A percentile compares a stretch with the other conserved stretches of the same genome.
These are phyloP conservation scores for Nestor notabilis DNA, from an alignment of 2,113 vertebrate genomes.

Conservation along the genomic window DNA sequence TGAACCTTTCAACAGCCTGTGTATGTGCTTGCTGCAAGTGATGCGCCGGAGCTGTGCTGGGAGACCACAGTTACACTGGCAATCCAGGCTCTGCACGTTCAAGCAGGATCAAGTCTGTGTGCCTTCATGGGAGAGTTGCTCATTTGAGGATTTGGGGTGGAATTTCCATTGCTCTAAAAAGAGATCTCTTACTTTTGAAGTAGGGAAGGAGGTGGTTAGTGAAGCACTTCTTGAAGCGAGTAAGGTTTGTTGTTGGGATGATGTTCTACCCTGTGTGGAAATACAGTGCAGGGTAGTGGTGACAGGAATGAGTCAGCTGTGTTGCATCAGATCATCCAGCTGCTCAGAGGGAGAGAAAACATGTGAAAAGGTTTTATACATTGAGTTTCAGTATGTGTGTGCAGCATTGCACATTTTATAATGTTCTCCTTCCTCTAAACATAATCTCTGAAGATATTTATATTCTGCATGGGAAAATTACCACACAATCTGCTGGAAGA, in stretches of 20 bases:
- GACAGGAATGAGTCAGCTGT: neutral
- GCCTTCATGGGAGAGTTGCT: neutral
- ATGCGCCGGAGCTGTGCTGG: rapidly evolving
- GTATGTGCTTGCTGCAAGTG: rapidly evolving
- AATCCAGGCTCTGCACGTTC: rapidly evolving
- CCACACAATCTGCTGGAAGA: neutral
- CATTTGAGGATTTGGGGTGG: neutral
- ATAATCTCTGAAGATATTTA: neutral
- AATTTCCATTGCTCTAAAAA: neutral
- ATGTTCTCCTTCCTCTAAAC: neutral
- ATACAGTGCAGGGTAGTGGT: neutral
- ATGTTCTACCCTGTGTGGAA: neutral
- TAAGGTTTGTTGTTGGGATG: neutral
- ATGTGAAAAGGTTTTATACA: neutral
- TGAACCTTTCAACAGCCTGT: neutral
- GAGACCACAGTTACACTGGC: rapidly evolving
- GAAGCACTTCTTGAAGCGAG: neutral
- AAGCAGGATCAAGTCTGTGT: neutral
- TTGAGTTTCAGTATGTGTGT: neutral
- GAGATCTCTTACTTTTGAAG: neutral
- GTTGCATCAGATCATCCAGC: neutral
- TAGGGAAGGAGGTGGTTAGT: neutral
- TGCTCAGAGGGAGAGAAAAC: neutral
- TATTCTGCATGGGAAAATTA: neutral
- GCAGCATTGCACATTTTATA: neutral